Base-by-base conservation (phyloP, 2,113 vertebrate species). In the Corvus cornix region DNA sequence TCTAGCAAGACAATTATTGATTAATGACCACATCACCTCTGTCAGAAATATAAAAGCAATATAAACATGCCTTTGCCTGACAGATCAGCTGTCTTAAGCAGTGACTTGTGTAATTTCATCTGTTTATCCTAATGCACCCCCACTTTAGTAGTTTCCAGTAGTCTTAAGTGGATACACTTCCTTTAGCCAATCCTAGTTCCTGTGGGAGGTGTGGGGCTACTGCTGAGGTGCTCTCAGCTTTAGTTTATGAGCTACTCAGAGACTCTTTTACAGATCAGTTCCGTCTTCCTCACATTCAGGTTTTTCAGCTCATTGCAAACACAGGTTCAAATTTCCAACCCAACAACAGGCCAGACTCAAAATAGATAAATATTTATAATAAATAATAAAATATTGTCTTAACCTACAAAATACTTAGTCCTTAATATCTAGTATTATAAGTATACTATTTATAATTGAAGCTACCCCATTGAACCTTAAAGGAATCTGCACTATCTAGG, bases 1-100 rank as follows among this genome's bases (percentile, higher is more conserved):
- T 90, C 84, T 89, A 94, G 72, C 28, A 51, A 86, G 84, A n/a
- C 41, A 86, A 88, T 70, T 95, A 96, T 84, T 92, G 85, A 97
- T 78, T 80, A 86, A 79, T 46, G 72, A 93, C 73, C 79, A 43
- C 92, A 96, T 49, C 67, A 67, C 31, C 79, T 63, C 81, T 83
- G 64, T 70, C 60, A 96, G 77, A 93, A 95, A 84, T 62, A 86
- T 58, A 95, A 96, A 96, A 93, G 74, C 89, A 87, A 75, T 81
- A 85, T 43, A 95, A 94, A 66, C 75, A 69, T 67, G 78, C 22
- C 43, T 63, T 22, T 46, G 43, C 64, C 82, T 59, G 31, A 91
- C 83, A 93, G 52, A 90, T 52, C 79, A 94, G 39, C 46, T 16
- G 3, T 58, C 49, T 77, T 86, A 41, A 75, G 70, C 35, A 44